Percentiles rank a stretch among this genome's conserved stretches.
Conservation (phyloP, 2,888 invertebrate genomes). For the Phalera bucephala region DNA sequence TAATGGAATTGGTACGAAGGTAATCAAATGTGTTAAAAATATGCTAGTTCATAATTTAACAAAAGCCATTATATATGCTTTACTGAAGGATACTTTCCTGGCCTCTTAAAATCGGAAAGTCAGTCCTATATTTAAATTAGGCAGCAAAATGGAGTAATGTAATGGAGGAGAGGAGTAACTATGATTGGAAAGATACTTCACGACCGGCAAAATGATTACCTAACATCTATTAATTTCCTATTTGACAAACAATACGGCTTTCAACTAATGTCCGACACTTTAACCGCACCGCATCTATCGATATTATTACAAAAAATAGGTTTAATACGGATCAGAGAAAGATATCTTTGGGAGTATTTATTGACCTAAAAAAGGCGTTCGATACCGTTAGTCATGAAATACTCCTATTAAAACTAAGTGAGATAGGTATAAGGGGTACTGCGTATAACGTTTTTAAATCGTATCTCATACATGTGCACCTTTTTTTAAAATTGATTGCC, state of each 20-base stretch:
- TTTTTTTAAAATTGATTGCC: neutral
- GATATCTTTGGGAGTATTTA: slow-evolving; percentile 17
- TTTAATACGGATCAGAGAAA: slow-evolving; percentile 14
- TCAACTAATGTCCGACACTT: slow-evolving; percentile 10
- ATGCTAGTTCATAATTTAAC: no score
- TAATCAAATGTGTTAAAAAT: no score
- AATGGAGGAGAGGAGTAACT: no score
- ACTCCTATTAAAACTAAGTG: neutral
- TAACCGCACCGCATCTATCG: slow-evolving; percentile 14
- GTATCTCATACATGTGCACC: neutral
- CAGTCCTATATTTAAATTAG: no score
- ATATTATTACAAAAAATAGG: slow-evolving; percentile 18
- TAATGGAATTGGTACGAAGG: no score
- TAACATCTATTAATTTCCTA: neutral
- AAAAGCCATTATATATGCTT: no score
- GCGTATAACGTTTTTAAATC: slow-evolving; percentile 5
- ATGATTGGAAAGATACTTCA: slow-evolving; percentile 4
- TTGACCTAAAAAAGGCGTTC: slow-evolving; percentile 14
- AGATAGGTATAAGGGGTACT: neutral
- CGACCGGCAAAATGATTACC: neutral
- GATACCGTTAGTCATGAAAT: slow-evolving; percentile 4
- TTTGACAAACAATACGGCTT: slow-evolving; percentile 3
- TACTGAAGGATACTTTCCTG: no score
- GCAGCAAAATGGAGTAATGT: no score
- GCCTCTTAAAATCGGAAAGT: no score